phyloP scores from a whole-genome alignment of 2,888 invertebrate species.

The Drosophila multiciliata region DNA sequence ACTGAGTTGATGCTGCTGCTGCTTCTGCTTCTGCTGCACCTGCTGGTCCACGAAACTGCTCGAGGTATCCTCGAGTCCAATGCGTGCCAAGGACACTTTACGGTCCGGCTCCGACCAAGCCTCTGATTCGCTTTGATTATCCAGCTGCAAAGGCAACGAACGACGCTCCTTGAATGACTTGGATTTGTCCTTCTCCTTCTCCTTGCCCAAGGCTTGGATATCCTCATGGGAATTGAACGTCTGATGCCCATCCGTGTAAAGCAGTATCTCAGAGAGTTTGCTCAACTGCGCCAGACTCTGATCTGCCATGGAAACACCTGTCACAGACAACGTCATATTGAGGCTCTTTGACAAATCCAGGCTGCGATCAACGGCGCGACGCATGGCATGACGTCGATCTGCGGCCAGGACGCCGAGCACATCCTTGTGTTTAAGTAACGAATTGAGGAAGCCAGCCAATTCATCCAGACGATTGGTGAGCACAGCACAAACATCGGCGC shows the following conservation, averaged over 20 bases:
- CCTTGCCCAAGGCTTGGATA: slow-evolving; percentile 71
- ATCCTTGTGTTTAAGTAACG: slow-evolving; percentile 86
- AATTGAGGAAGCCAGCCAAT: slow-evolving; percentile 87
- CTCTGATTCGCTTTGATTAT: slow-evolving; percentile 89
- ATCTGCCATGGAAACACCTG: slow-evolving; percentile 85
- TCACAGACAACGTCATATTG: slow-evolving; percentile 83
- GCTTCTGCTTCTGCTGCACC: slow-evolving; percentile 40
- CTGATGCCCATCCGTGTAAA: slow-evolving; percentile 64
- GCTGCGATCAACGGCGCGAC: slow-evolving; percentile 86
- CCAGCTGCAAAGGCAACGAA: slow-evolving; percentile 75
- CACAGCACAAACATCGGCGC: slow-evolving; percentile 83
- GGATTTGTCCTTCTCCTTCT: slow-evolving; percentile 76
- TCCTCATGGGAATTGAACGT: slow-evolving; percentile 82
- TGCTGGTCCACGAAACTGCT: slow-evolving; percentile 49
- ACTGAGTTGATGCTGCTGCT: slow-evolving; percentile 43
- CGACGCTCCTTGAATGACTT: slow-evolving; percentile 81
- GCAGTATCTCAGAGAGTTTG: slow-evolving; percentile 85
- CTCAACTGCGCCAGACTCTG: slow-evolving; percentile 86
- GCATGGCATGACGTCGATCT: slow-evolving; percentile 86
- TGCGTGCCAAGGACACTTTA: slow-evolving; percentile 91
- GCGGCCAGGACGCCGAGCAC: slow-evolving; percentile 86
- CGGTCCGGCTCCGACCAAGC: slow-evolving; percentile 95
- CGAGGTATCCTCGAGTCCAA: slow-evolving; percentile 87
- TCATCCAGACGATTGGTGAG: slow-evolving; percentile 87
- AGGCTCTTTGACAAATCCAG: slow-evolving; percentile 86